Evolutionary conservation across 1,140 invertebrate genomes (phyloP), one percentile per base, ranked within the genome.

Genomic region (Rhyacophila brunnea): DNA sequence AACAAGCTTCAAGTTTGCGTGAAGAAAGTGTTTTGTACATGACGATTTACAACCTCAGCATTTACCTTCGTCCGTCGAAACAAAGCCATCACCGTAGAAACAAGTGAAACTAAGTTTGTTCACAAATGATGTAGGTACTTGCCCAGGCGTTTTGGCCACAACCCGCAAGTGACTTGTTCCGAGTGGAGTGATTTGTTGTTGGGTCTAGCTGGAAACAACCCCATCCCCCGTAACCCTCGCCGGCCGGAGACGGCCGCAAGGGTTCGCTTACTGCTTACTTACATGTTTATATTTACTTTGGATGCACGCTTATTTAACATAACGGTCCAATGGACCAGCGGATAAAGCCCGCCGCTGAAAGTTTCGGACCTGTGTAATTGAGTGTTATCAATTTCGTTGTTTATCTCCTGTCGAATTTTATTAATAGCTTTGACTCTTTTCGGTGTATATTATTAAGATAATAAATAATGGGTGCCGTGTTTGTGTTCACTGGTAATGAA

Each of bases 241-340:
- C 35, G 35, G 23, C 19, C 35, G 36, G 28, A 23, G 51, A 17
- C 10, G 32, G 15, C 35, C 35, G 34, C 13, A 18, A 40, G 48
- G 48, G 48, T 10, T 20, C 10, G 38, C 23, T 28, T 55, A 45
- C 17, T 32, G 45, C 23, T 49, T 57, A 23, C 45, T 48, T 57
- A 57, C 54, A 49, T 57, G 54, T 57, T 57, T 57, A 56, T 56
- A 57, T 57, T 57, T 57, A 43, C 45, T 43, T 43, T 40, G 19
- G 42, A 34, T 45, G 54, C 53, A 46, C 44, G 42, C 52, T 55
- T 36, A 46, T 53, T 53, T 53, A 53, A 19, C 52, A 32, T 54
- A 19, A 47, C 53, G 54, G 42, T 57, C 54, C 45, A 43, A 40
- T 35, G 54, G 54, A 46, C 32, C 52, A 28, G 35, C n/a, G 54